Percentiles rank a stretch among this genome's conserved stretches.
phyloP scores from a whole-genome alignment of 2,113 vertebrate genomes.

The Diadophis punctatus region DNA sequence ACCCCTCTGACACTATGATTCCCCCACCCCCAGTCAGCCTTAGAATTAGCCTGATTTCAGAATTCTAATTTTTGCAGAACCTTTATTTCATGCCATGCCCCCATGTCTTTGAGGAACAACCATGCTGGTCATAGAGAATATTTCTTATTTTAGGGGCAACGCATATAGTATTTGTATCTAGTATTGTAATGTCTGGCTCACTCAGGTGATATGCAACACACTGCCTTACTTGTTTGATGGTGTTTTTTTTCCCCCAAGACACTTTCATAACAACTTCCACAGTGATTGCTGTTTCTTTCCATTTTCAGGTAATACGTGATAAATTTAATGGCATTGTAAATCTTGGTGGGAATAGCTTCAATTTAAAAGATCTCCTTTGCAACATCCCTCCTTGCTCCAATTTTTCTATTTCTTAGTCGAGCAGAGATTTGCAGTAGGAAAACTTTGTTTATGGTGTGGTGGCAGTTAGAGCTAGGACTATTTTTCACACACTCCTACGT shows the following conservation, averaged over 20 bases:
- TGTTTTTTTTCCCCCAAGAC: not conserved
- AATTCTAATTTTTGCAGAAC: not conserved
- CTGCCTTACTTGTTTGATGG: not conserved
- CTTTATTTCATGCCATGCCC: not conserved
- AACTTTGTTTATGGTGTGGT: not conserved
- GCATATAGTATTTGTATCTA: not conserved
- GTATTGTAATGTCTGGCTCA: not conserved
- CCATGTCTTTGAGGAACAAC: not conserved
- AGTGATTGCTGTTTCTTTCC: not conserved
- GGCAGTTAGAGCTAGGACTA: not conserved
- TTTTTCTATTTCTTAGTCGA: not conserved
- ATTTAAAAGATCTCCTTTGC: not conserved
- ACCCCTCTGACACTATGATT: not conserved
- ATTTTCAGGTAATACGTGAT: not conserved
- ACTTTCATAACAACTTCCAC: not conserved
- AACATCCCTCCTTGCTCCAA: not conserved
- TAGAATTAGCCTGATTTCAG: not conserved
- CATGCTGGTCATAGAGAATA: not conserved
- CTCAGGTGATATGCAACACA: not conserved
- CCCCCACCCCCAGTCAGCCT: not conserved
- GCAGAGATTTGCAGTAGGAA: not conserved
- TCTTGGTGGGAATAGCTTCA: not conserved
- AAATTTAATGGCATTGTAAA: not conserved
- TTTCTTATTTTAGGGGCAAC: not conserved
- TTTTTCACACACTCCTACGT: not conserved